phyloP scores from a whole-genome alignment of 2,113 vertebrate genomes.

The Sinocyclocheilus anophthalmus region DNA sequence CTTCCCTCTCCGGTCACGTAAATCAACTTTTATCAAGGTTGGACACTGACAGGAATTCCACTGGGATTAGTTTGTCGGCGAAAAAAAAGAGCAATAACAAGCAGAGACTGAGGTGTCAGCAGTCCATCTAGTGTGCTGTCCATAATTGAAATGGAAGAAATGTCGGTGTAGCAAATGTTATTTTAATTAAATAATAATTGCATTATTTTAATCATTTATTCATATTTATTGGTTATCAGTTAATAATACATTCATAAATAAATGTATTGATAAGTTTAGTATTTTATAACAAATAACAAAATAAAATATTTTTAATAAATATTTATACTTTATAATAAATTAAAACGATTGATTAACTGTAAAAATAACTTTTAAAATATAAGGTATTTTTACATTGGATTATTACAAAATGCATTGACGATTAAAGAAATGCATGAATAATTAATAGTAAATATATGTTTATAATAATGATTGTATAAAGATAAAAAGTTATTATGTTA shows the following conservation, averaged over 20 bases:
- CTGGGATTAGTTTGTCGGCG: slow-evolving; percentile 37
- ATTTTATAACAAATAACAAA: not conserved
- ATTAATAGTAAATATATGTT: not conserved
- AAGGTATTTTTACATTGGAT: too few relatives aligned
- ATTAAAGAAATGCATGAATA: not conserved
- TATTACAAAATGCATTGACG: too few relatives aligned
- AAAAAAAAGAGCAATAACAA: slow-evolving; percentile 23
- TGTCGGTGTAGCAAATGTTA: not conserved
- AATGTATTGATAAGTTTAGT: not conserved
- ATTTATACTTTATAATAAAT: too few relatives aligned
- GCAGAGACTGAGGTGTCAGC: slow-evolving; percentile 19
- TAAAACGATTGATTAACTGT: too few relatives aligned
- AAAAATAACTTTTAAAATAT: too few relatives aligned
- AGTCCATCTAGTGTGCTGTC: not conserved
- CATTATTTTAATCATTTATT: too few relatives aligned
- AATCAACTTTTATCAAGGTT: slow-evolving; percentile 52
- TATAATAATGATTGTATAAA: not conserved
- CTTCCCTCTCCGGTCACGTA: slow-evolving; percentile 41
- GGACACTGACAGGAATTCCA: slow-evolving; percentile 39
- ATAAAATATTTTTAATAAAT: too few relatives aligned
- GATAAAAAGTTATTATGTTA: too few relatives aligned
- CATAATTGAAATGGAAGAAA: not conserved
- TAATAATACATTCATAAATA: not conserved
- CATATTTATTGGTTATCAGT: not conserved
- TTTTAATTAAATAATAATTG: not conserved